Percentiles rank a stretch among this genome's conserved stretches.
phyloP scores from a whole-genome alignment of 2,797 vertebrate genomes.

The Rhincodon typus region DNA sequence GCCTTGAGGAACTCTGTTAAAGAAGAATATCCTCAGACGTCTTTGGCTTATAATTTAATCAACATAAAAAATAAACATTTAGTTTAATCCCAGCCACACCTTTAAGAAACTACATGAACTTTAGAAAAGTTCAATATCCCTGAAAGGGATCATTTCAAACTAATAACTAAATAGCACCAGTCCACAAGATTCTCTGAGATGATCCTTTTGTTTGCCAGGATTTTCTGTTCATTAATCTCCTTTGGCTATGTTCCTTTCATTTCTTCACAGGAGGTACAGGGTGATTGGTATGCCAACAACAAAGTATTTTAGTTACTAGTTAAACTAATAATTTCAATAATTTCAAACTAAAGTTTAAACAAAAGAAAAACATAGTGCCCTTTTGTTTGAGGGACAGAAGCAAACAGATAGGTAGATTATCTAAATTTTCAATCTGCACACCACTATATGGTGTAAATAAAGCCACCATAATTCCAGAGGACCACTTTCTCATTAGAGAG shows the following conservation, averaged over 20 bases:
- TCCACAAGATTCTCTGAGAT: no score
- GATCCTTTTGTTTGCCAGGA: no score
- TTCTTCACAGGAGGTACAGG: no score
- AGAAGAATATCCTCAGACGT: not conserved
- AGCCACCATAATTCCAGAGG: no score
- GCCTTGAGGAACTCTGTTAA: not conserved
- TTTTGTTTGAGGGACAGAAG: not conserved
- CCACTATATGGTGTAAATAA: no score
- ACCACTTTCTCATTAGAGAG: no score
- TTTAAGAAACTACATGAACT: not conserved
- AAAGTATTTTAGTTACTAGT: no score
- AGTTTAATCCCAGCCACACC: not conserved
- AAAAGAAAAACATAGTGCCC: not conserved
- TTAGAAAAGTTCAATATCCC: not conserved
- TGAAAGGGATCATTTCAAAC: not conserved
- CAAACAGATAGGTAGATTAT: not conserved
- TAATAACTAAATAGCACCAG: no score
- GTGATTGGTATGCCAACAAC: no score
- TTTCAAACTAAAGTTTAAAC: not conserved
- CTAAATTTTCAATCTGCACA: not conserved
- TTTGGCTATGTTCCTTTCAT: no score
- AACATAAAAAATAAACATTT: not conserved
- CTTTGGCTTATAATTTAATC: not conserved
- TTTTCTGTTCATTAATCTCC: no score
- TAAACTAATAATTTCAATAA: no score